Conservation (phyloP, 1,140 invertebrate species). For the Drosophila mojavensis region DNA sequence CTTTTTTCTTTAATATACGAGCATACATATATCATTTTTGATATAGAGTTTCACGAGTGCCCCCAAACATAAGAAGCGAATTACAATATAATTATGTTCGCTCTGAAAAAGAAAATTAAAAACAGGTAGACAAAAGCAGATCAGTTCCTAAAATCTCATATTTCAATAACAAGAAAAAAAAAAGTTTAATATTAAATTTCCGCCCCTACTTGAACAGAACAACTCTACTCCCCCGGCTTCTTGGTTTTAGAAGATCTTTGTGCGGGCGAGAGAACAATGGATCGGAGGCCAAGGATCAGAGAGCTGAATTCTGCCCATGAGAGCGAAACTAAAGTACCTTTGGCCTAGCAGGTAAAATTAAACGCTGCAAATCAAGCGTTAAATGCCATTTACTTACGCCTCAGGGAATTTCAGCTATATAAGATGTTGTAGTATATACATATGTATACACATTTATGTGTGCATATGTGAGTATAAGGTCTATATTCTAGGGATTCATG, state of each 20-base stretch:
- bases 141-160: conserved; percentile 71
- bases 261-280: conserved; percentile 69
- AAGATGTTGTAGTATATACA: neutral
- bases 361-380: conserved; percentile 76
- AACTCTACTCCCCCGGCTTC: neutral
- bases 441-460: conserved; percentile 3
- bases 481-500: conserved; percentile 24
- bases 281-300: conserved; percentile 43
- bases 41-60: conserved; percentile 64
- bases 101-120: conserved; percentile 15
- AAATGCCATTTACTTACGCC: conserved; percentile 77
- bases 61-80: conserved; percentile 12
- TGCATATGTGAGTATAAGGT: neutral
- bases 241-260: conserved; percentile 33
- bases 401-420: conserved; percentile 50
- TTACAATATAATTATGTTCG: conserved; percentile 48
- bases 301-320: conserved; percentile 16
- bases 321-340: conserved; percentile 41
- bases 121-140: conserved; percentile 66
- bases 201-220: conserved; percentile 63
- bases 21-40: neutral
- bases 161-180: conserved; percentile 56
- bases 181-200: conserved; percentile 75
- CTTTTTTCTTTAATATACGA: neutral
- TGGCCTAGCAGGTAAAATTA: conserved; percentile 66